Evolutionary conservation across 2,888 invertebrate genomes (phyloP), one percentile per base, ranked within the genome.

Genomic region (Beris chalybata): DNA sequence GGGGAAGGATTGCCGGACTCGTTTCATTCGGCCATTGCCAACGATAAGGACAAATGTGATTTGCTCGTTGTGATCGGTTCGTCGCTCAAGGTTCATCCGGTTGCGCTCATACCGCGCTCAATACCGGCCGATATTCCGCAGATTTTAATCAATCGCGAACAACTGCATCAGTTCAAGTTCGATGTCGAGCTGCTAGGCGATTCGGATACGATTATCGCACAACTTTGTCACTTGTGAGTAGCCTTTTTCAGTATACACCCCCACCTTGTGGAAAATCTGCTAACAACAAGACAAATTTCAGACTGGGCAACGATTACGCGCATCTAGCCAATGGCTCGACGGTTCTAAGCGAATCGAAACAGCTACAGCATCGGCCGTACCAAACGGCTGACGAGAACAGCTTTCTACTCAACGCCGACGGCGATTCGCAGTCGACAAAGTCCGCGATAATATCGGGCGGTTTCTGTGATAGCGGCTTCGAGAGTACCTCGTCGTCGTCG

Each of bases 51-150:
- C 68, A 83, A 87, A 65, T 92, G 92, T 78, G 95, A 95, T 81
- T 83, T 95, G 65, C 81, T 95, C 48, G 89, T 95, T 73, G 94
- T 95, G 2, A 93, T 95, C 75, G 95, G 95, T 7, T 93, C 93
- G 5, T 94, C 93, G 0, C 82, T 95, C 32, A 93, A 94, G 84
- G 95, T 95, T 54, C 85, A 92, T 65, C 95, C 95, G 0, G 95
- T 95, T 32, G 92, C 94, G 4, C 84, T 92, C 67, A 93, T 95
- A 77, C 95, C 95, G 64, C 89, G 89, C 82, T 90, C 90, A 59
- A 83, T 94, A 73, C 89, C 91, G 11, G 80, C 87, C 9, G 78
- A 87, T 74, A 89, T 95, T 70, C 95, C 95, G 56, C 95, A 95
- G 78, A 91, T 95, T 73, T 83, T 95, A 50, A 95, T 95, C 73